phyloP scores from a whole-genome alignment of 1,140 invertebrate genomes.

The Pachypeltis micranthus region DNA sequence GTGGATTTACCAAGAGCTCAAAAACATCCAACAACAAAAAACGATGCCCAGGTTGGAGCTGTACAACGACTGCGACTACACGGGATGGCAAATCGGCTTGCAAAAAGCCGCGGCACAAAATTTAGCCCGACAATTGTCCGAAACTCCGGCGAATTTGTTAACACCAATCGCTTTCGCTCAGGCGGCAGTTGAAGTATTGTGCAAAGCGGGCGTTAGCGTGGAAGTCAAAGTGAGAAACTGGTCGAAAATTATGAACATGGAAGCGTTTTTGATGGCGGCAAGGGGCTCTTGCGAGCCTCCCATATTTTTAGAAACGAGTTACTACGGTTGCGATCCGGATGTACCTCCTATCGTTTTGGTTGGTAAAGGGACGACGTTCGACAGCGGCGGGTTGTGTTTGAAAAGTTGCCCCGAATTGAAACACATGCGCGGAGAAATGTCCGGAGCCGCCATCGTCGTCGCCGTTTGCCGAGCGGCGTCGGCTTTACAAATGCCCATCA shows the following conservation, averaged over 20 bases:
- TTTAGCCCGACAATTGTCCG: constrained; percentile 45
- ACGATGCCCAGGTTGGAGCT: constrained; percentile 25
- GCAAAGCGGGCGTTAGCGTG: constrained; percentile 39
- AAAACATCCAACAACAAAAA: constrained; percentile 33
- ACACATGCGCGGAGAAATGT: constrained; percentile 54
- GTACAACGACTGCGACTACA: constrained; percentile 34
- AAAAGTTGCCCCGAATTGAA: constrained; percentile 45
- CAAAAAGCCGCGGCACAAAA: constrained; percentile 49
- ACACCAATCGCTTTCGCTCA: constrained; percentile 48
- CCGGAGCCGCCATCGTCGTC: constrained; percentile 49
- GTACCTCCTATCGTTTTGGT: constrained; percentile 35
- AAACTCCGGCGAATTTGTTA: constrained; percentile 51
- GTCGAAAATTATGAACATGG: constrained; percentile 48
- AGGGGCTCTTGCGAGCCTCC: constrained; percentile 49
- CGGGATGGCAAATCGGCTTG: constrained; percentile 43
- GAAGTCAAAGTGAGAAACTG: constrained; percentile 42
- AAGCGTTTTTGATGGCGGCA: constrained; percentile 46
- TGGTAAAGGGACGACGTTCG: constrained; percentile 52
- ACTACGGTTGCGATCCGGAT: constrained; percentile 36
- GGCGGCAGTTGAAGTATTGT: constrained; percentile 37
- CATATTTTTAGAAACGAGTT: constrained; percentile 46
- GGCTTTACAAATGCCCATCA: constrained; percentile 42
- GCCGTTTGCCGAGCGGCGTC: constrained; percentile 41
- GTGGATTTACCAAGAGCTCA: constrained; percentile 42
- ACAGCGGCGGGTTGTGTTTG: constrained; percentile 52